phyloP scores from a whole-genome alignment of 2,797 vertebrate genomes.

The Sebastes cheni region DNA sequence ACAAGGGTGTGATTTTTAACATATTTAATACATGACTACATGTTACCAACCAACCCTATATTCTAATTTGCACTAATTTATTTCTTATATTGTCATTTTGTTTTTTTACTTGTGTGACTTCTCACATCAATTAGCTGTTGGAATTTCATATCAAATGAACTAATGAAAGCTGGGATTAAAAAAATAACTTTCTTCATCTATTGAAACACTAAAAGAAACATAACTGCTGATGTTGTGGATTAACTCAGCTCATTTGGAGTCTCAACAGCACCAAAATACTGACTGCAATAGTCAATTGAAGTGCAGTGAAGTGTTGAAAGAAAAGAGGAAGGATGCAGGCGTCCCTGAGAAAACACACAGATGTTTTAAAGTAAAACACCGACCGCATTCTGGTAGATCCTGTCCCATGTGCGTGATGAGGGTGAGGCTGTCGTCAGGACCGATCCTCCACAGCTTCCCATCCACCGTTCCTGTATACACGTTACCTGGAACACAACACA shows the following conservation, averaged over 20 bases:
- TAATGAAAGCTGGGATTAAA: too few relatives aligned
- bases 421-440: slow-evolving; percentile 72
- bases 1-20: background rate
- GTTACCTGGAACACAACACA: slow-evolving; percentile 68
- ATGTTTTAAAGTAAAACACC: background rate
- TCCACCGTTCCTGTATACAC: slow-evolving; percentile 83
- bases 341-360: background rate
- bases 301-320: background rate
- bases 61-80: too few relatives aligned
- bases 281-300: background rate
- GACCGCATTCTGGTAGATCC: slow-evolving; percentile 78
- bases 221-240: background rate
- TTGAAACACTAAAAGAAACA: background rate
- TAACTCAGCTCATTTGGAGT: background rate
- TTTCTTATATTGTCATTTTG: too few relatives aligned
- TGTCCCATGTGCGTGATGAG: slow-evolving; percentile 82
- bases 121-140: too few relatives aligned
- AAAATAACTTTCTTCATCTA: too few relatives aligned
- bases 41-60: background rate
- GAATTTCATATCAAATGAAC: too few relatives aligned
- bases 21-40: background rate
- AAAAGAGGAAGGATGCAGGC: background rate
- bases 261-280: background rate
- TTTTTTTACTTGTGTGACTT: background rate
- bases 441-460: slow-evolving; percentile 82